Base-by-base conservation (phyloP, 1,140 invertebrate species). In the Zelostemma sp. region DNA sequence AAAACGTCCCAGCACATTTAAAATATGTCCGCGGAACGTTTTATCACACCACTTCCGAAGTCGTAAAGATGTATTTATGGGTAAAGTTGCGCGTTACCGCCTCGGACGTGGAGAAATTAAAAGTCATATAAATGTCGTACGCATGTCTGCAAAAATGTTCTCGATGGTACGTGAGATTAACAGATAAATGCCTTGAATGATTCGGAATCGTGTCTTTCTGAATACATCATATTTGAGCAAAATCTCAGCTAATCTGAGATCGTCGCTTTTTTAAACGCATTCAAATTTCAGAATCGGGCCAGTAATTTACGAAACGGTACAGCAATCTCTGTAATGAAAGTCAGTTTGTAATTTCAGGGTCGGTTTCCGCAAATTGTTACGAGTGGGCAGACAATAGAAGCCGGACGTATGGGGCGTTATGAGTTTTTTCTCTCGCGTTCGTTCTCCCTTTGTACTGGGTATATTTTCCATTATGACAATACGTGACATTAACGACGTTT, bases 351-450 rank as follows among this genome's bases (percentile, higher is more conserved):
- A 79, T 79, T 73, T 63, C 57, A 75, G 76, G 73, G 67, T 77
- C 65, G 61, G 56, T 78, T 79, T 79, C 77, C 76, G 73, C 67
- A 72, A 74, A 78, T 78, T 70, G 73, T 78, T 75, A 75, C 59
- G 50, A 70, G 62, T 53, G 56, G 65, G 62, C 69, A 63, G 72
- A 77, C 77, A 76, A 77, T 72, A 68, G 74, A 63, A 68, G 66
- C 63, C 58, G 59, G 64, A 68, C 68, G 67, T 64, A 33, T 41
- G 66, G 56, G 76, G 74, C 74, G 76, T 68, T 68, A 45, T 67
- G 51, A 48, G 51, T 47, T 49, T 43, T 51, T 49, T 56, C 64
- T 74, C 73, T 69, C 56, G 62, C 67, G 35, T 40, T 47, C 68
- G 41, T 45, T 43, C 49, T 65, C 47, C 53, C 46, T 56, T 41